Evolutionary conservation across 2,888 invertebrate genomes (phyloP).

Genomic region (Galerucella calmariensis): DNA sequence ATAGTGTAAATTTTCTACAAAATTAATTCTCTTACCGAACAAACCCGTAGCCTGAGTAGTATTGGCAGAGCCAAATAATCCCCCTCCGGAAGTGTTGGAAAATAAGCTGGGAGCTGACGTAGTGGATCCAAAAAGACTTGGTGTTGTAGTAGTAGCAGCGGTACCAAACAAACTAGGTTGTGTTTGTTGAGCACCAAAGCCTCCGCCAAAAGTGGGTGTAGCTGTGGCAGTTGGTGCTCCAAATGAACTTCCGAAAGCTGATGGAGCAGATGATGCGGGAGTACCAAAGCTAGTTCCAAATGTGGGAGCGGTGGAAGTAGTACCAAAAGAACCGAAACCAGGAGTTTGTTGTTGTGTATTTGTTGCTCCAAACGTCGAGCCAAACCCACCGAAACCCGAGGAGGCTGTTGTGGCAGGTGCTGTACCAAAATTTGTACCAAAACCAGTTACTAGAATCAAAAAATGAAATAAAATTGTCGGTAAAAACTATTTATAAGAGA

Average conservation of each 20-base stretch:
- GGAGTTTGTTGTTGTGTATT: conserved; percentile 40
- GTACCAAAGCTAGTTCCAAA: conserved; percentile 59
- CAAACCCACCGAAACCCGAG: conserved; percentile 46
- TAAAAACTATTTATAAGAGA: not conserved
- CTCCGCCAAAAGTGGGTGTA: conserved; percentile 48
- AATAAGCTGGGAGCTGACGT: conserved; percentile 53
- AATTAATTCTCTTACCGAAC: conserved; percentile 59
- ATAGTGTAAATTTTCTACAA: not conserved
- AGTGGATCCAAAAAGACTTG: conserved; percentile 51
- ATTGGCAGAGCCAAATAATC: conserved; percentile 54
- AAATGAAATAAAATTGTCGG: not conserved
- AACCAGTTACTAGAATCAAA: conserved; percentile 61
- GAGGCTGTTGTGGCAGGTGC: conserved; percentile 52
- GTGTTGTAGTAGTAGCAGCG: conserved; percentile 50
- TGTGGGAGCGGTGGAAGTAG: conserved; percentile 49
- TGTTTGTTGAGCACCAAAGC: conserved; percentile 57
- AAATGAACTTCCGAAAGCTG: conserved; percentile 63
- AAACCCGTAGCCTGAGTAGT: conserved; percentile 59
- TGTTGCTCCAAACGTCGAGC: conserved; percentile 56
- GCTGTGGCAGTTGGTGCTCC: conserved; percentile 55
- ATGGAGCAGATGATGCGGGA: conserved; percentile 53
- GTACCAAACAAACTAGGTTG: conserved; percentile 68
- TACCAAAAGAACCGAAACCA: conserved; percentile 53
- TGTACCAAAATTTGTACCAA: conserved; percentile 59
- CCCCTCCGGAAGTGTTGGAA: conserved; percentile 46